Base-by-base conservation (phyloP, 2,888 invertebrate species). In the Idaea biselata region DNA sequence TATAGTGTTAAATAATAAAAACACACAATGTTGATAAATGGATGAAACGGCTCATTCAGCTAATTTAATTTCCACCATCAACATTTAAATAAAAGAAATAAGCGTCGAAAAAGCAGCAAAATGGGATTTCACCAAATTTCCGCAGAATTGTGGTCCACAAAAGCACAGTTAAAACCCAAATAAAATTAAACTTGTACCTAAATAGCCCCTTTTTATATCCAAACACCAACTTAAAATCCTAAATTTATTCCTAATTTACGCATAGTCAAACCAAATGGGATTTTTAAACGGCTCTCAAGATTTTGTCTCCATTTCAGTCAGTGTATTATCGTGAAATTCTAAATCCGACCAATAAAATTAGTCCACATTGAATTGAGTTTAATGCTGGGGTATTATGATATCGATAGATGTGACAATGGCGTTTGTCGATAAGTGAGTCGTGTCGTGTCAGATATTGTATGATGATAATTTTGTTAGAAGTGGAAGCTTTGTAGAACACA, bases 271-370 rank as follows among this genome's bases (percentile, higher is more conserved):
- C 11, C 44, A 44, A 44, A 44, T 44, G 44, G 44, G 44, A 44
- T 44, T 44, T 44, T 44, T 44, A 44, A 44, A 44, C 11, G 44
- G 11, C 44, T 44, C 44, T 8, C 44, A 11, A 11, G 44, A 44
- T 8, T 44, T 14, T 44, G 44, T 44, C 44, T 44, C 44, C 60
- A 16, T 59, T 58, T 59, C 76, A 81, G 80, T 84, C 82, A 80
- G 76, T 84, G 80, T 82, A 85, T 85, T 85, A 83, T 87, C 82
- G 81, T 75, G 78, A 74, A 81, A 78, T 81, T 74, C 81, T 77
- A 87, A 88, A 89, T 85, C 88, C 87, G 68, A 73, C 86, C 86
- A 85, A 88, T 88, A 88, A 89, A 89, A 89, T 89, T 88, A 88
- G 86, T 78, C 79, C 73, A 73, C 77, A 76, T 79, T 81, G 78